Evolutionary conservation across 2,113 vertebrate genomes (phyloP), one percentile per base, ranked within the genome.

Genomic region (Harpagus bidentatus): DNA sequence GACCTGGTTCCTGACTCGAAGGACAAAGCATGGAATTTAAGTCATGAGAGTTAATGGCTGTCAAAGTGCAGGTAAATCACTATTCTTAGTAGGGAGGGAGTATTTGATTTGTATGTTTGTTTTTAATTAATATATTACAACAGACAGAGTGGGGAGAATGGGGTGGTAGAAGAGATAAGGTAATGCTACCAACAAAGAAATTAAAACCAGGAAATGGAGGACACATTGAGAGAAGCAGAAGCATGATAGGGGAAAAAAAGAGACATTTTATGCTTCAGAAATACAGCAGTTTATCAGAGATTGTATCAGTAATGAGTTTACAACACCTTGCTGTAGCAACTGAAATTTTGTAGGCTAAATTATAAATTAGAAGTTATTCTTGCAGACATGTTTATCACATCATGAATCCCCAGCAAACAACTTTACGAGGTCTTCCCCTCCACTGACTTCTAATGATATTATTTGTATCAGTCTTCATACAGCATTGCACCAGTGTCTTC

Each of bases 191-290:
- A 45, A 28, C 4, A 58, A 82, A 69, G 23, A 89, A 66, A 83
- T 52, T 88, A 56, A 81, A 88, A 56, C 6, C 36, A 71, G 16
- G 11, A 88, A 90, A 74, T 45, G 11, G 26, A 83, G 40, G 42
- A 86, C 40, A 78, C 21, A 23, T 4, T 14, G 28, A 66, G 13
- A 77, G 45, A 74, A 83, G 21, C 9, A 52, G 38, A 72, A 88
- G 42, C 23, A 36, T 0, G 0, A 25, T 40, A 26, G 7, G 9
- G 9, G 3, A 3, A 6, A 28, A 50, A 31, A 19, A n/a, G 1
- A 9, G 7, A 38, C 5, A 25, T 77, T 62, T 90, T 70, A n/a
- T 43, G 26, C 20, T 63, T 80, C 38, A 71, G 7, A 92, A 63
- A 18, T 53, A 43, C 5, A 92, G 11, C 40, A 88, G 4, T 28